Evolutionary conservation across 2,113 vertebrate genomes (phyloP).

Genomic region (Rhizomys pruinosus): DNA sequence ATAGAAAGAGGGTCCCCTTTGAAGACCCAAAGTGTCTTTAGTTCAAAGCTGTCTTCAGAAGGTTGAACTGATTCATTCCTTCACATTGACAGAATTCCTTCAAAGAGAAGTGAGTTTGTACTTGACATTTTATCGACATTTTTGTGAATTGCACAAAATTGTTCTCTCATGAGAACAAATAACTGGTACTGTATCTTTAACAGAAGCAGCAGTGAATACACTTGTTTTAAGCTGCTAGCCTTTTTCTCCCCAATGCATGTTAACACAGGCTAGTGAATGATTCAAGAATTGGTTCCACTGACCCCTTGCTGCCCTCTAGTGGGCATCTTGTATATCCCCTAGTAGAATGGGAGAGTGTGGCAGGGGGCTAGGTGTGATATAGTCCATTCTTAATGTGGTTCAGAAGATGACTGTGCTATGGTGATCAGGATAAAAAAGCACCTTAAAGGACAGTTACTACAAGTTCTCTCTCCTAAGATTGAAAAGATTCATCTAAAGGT

Average conservation of each 20-base stretch:
- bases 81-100: neutral
- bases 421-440: neutral
- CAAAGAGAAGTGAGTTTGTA: neutral
- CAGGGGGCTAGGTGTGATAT: neutral
- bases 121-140: neutral
- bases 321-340: conserved; percentile 42
- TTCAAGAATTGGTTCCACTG: conserved; percentile 44
- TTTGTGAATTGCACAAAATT: neutral
- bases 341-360: neutral
- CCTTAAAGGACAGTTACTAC: neutral
- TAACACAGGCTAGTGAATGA: neutral
- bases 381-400: neutral
- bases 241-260: neutral
- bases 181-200: neutral
- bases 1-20: neutral
- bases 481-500: neutral
- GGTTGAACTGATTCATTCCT: neutral
- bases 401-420: neutral
- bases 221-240: neutral
- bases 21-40: rapidly evolving
- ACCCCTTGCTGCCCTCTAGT: conserved; percentile 78
- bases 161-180: neutral
- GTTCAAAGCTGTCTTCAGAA: neutral
- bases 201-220: neutral
- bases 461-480: neutral